These are phyloP conservation scores for Rhopalosiphum padi DNA, from an alignment of 1,140 invertebrate species.

Conservation along the genomic window DNA sequence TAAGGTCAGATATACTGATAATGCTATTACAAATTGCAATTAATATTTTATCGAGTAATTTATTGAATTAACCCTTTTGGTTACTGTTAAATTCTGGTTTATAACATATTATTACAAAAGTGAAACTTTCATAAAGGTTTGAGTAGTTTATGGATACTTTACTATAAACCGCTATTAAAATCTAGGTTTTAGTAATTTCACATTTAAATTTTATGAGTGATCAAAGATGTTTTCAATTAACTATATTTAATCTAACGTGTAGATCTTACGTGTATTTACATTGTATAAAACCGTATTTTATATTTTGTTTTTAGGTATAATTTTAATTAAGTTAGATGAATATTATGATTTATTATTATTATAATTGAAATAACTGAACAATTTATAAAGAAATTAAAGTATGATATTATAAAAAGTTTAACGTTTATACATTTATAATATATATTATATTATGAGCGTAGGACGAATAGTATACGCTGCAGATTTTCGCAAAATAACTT, in stretches of 20 bases:
- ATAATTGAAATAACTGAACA: no score
- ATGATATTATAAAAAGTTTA: background rate
- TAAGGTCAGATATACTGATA: background rate
- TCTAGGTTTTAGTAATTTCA: background rate
- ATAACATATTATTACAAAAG: constrained; percentile 1
- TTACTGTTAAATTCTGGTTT: background rate
- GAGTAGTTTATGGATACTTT: background rate
- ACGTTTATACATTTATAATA: no score
- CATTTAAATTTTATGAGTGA: background rate
- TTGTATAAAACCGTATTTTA: no score
- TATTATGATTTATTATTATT: background rate
- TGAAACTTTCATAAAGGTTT: background rate
- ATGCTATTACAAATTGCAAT: background rate
- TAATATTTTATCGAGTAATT: constrained; percentile 13
- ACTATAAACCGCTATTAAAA: background rate
- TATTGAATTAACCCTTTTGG: constrained; percentile 4
- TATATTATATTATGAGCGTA: no score
- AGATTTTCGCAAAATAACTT: no score
- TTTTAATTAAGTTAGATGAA: background rate
- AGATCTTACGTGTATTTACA: background rate
- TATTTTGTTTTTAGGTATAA: background rate
- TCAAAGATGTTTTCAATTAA: background rate
- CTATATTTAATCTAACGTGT: background rate
- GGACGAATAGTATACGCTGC: no score
- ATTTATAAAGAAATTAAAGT: no score